These are phyloP conservation scores for Dicyrtoma fusca DNA, from an alignment of 2,888 invertebrate genomes.

Conservation along the genomic window DNA sequence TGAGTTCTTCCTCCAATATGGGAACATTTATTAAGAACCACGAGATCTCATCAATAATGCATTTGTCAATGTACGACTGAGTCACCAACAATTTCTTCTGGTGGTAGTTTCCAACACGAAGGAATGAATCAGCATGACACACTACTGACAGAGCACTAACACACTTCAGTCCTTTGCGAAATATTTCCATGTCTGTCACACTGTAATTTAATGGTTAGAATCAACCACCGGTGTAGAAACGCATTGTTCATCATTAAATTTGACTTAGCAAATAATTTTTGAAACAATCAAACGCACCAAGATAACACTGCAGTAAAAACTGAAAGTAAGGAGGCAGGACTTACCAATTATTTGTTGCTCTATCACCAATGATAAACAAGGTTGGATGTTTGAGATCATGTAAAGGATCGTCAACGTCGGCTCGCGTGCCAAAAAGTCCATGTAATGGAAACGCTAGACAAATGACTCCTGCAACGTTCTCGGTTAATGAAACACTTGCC, in stretches of 20 bases:
- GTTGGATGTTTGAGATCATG: constrained; percentile 74
- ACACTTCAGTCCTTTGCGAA: constrained; percentile 72
- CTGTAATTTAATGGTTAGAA: constrained; percentile 60
- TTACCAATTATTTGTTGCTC: constrained; percentile 67
- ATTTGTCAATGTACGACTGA: constrained; percentile 77
- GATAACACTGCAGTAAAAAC: no score
- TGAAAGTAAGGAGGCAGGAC: no score
- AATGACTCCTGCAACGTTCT: constrained; percentile 70
- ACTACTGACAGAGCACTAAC: constrained; percentile 77
- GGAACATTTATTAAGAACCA: constrained; percentile 47
- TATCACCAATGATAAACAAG: constrained; percentile 78
- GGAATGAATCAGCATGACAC: constrained; percentile 76
- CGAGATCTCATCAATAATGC: constrained; percentile 65
- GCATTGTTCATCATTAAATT: background rate
- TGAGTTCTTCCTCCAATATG: constrained; percentile 38
- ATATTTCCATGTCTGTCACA: constrained; percentile 75
- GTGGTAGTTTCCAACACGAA: constrained; percentile 72
- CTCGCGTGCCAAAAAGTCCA: constrained; percentile 73
- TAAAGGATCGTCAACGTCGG: constrained; percentile 75
- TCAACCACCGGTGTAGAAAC: background rate
- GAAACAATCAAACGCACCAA: no score
- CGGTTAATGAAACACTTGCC: constrained; percentile 61
- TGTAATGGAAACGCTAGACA: constrained; percentile 77
- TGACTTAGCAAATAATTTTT: no score
- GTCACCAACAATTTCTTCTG: constrained; percentile 75